Conservation (phyloP, 2,113 vertebrate species). For the Chloebia gouldiae region DNA sequence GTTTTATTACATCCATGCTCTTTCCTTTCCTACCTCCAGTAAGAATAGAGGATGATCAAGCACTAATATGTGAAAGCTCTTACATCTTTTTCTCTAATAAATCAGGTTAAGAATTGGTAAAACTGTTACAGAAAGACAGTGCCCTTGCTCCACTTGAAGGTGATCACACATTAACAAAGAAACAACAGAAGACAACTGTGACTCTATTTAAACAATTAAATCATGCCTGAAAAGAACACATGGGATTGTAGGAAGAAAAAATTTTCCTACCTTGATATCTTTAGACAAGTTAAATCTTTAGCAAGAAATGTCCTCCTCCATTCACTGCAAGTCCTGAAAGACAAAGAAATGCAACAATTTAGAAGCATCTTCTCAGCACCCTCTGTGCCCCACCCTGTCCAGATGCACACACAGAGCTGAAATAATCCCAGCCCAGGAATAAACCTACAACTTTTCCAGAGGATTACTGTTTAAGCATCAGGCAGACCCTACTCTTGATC, state of each 20-base stretch:
- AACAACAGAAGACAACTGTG: background rate
- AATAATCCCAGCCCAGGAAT: background rate
- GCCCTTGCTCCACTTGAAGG: background rate
- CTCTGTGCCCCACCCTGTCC: accelerated
- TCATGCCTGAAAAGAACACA: background rate
- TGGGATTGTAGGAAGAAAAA: background rate
- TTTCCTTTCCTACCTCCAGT: background rate
- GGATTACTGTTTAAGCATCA: background rate
- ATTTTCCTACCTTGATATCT: constrained; percentile 37
- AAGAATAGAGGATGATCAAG: background rate
- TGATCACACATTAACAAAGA: background rate
- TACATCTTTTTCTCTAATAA: background rate
- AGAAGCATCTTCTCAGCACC: background rate
- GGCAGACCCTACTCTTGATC: background rate
- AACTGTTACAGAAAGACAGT: background rate
- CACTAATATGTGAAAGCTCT: background rate
- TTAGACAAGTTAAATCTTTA: background rate
- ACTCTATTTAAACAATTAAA: background rate
- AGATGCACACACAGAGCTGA: accelerated
- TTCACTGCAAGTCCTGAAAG: constrained; percentile 52
- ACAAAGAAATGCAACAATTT: background rate
- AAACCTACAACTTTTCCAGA: background rate
- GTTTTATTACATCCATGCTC: background rate
- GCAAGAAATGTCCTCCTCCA: constrained; percentile 35
- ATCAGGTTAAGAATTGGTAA: background rate